These are phyloP conservation scores for Channa striata DNA, from an alignment of 2,797 vertebrate species.

Conservation along the genomic window DNA sequence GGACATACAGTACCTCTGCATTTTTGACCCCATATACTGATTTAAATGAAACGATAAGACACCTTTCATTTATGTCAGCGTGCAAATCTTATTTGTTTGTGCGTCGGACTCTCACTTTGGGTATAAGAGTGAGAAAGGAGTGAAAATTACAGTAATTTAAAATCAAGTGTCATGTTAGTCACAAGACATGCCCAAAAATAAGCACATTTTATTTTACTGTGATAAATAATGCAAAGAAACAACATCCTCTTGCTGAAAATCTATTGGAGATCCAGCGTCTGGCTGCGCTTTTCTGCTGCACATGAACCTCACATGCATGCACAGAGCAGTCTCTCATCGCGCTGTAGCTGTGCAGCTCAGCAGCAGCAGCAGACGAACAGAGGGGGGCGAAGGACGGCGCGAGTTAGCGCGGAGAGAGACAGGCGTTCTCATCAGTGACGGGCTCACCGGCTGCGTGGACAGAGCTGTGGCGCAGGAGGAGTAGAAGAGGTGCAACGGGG, in stretches of 20 bases:
- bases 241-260: neutral
- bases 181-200: too few species aligned
- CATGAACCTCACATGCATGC: slow-evolving; percentile 35
- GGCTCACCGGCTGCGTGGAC: slow-evolving; percentile 70
- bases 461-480: slow-evolving; percentile 73
- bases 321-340: slow-evolving; percentile 34
- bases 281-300: slow-evolving; percentile 6
- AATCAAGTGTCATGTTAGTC: too few species aligned
- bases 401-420: slow-evolving; percentile 63
- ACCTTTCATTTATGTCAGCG: too few species aligned
- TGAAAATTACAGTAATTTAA: neutral
- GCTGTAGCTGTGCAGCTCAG: slow-evolving; percentile 31
- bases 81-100: too few species aligned
- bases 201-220: neutral
- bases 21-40: neutral
- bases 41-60: neutral
- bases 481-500: slow-evolving; percentile 57
- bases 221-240: neutral
- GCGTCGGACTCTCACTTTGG: neutral
- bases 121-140: neutral
- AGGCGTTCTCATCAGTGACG: slow-evolving; percentile 67
- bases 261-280: neutral
- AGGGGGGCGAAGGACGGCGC: slow-evolving; percentile 62
- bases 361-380: slow-evolving; percentile 65
- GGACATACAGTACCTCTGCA: neutral